Conservation (phyloP, 1,140 invertebrate species). For the Maniola jurtina region DNA sequence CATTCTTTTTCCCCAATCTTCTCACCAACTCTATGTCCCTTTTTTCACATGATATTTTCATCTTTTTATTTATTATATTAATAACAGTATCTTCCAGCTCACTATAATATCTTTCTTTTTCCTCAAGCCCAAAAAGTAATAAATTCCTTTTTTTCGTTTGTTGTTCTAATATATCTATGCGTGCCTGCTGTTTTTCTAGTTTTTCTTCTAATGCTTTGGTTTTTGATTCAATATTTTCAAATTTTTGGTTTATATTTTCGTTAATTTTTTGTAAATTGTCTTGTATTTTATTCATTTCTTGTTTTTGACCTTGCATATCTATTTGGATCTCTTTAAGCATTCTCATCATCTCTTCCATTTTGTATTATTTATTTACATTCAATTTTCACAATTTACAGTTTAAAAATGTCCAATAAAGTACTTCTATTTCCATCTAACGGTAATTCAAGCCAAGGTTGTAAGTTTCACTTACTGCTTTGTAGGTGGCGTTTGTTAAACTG, state of each 20-base stretch:
- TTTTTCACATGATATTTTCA: constrained; percentile 6
- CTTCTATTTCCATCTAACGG: too few species aligned
- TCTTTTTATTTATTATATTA: neutral
- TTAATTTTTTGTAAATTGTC: constrained; percentile 1
- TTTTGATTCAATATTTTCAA: constrained; percentile 1
- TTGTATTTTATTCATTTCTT: neutral
- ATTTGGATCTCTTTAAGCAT: too few species aligned
- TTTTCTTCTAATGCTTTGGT: constrained; percentile 1
- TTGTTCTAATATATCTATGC: constrained; percentile 8
- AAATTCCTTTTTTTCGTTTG: constrained; percentile 15
- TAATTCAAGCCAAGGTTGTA: too few species aligned
- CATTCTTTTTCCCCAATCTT: constrained; percentile 12
- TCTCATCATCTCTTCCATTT: too few species aligned
- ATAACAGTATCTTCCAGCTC: neutral
- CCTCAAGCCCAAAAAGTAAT: constrained; percentile 16
- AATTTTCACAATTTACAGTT: too few species aligned
- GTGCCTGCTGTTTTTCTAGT: constrained; percentile 8
- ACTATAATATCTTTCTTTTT: constrained; percentile 5
- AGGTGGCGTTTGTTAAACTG: too few species aligned
- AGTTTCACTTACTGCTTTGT: too few species aligned
- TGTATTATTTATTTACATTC: too few species aligned
- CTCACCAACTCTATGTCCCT: constrained; percentile 7
- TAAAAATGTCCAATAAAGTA: too few species aligned
- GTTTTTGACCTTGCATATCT: too few species aligned
- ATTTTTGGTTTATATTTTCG: neutral